phyloP scores from a whole-genome alignment of 2,888 invertebrate species.

The Netelia virgata region DNA sequence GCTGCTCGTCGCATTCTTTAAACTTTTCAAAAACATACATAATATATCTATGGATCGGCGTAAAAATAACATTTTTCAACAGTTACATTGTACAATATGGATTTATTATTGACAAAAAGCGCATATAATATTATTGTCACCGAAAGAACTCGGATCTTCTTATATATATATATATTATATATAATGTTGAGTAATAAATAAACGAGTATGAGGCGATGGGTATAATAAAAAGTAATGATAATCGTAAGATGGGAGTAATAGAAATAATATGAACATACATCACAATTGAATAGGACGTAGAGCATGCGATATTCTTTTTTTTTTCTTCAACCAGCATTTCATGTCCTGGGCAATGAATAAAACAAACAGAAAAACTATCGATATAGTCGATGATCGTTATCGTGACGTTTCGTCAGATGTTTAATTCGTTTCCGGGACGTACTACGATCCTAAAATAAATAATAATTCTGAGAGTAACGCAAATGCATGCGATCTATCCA shows the following conservation, averaged over 20 bases:
- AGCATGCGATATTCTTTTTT: conserved; percentile 47
- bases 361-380: conserved; percentile 30
- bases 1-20: too few relatives aligned
- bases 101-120: conserved; percentile 77
- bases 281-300: conserved; percentile 64
- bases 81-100: conserved; percentile 49
- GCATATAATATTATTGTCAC: conserved; percentile 77
- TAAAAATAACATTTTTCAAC: background rate
- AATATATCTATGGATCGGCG: background rate
- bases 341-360: conserved; percentile 30
- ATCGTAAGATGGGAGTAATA: conserved; percentile 56
- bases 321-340: conserved; percentile 22
- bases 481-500: conserved; percentile 44
- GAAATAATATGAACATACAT: conserved; percentile 65
- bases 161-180: background rate
- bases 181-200: conserved; percentile 67
- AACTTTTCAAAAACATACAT: background rate
- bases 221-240: conserved; percentile 59
- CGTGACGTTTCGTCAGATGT: conserved; percentile 8
- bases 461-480: conserved; percentile 66
- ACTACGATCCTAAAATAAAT: conserved; percentile 69
- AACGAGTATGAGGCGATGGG: conserved; percentile 62
- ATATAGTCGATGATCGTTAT: conserved; percentile 29
- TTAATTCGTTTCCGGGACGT: conserved; percentile 39
- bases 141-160: conserved; percentile 68